A percentile compares a stretch with the other conserved stretches of the same genome.
phyloP scores from a whole-genome alignment of 2,888 invertebrate genomes.

The Plebejus anna region DNA sequence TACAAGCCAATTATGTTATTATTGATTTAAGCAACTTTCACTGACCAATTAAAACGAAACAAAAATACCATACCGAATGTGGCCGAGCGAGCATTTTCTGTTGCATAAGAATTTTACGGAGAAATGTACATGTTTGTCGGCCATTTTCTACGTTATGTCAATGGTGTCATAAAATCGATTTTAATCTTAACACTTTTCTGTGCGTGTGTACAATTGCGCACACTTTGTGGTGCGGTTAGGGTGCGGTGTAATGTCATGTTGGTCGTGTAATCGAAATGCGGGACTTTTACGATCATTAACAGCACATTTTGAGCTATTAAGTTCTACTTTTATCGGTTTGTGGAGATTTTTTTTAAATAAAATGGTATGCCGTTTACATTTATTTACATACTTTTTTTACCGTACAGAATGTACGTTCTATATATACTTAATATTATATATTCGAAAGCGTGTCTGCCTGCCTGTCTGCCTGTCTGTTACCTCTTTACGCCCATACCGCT shows the following conservation, averaged over 20 bases:
- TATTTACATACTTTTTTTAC: background rate
- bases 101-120: slow-evolving; percentile 19
- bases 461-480: too few relatives aligned
- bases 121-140: slow-evolving; percentile 13
- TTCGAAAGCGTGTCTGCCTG: too few relatives aligned
- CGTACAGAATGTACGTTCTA: too few relatives aligned
- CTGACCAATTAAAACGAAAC: slow-evolving; percentile 19
- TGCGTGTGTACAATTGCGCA: background rate
- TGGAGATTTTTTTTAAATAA: background rate
- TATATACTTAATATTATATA: too few relatives aligned
- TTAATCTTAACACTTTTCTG: slow-evolving; percentile 6
- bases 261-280: background rate
- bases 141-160: slow-evolving; percentile 19
- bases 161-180: background rate
- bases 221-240: background rate
- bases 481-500: too few relatives aligned
- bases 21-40: slow-evolving; percentile 12
- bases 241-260: background rate
- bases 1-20: background rate
- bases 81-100: slow-evolving; percentile 15
- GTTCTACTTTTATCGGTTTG: background rate
- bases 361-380: too few relatives aligned
- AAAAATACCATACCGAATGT: slow-evolving; percentile 24
- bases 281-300: background rate
- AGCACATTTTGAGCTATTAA: background rate